Base-by-base conservation (phyloP, 2,888 invertebrate species). In the Heliconius sara region DNA sequence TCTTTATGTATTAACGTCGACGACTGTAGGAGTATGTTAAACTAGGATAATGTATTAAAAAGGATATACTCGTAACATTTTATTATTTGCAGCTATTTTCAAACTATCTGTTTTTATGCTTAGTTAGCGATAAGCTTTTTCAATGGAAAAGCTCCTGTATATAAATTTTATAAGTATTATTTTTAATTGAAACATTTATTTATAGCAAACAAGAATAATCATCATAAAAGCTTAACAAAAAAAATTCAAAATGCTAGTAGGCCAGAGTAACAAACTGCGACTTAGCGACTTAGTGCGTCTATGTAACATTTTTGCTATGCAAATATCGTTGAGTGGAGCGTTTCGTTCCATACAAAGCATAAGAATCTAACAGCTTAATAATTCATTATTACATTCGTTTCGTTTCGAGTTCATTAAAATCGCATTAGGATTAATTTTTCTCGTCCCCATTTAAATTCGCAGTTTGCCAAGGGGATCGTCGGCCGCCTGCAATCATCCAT, bases 361-460 rank as follows among this genome's bases (percentile, higher is more conserved):
- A 91, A 89, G 90, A 90, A 89, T 89, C 89, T 90, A 84, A 89
- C 87, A 89, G 91, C 92, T 94, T 93, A 92, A 89, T 91, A 91
- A 92, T 94, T 94, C 94, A 95, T 94, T 93, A 93, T 89, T 91
- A 90, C 92, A 93, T 93, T 94, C 93, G 90, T 94, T 75, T 93
- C 92, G 92, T 93, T 94, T 92, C 89, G 90, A 91, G 92, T 95
- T 95, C 95, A 95, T 95, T 95, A 95, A 95, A 94, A 95, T 95
- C 95, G 95, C 93, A 95, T 95, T 95, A 95, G 95, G 95, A 95
- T 95, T 95, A 95, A 93, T 95, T 94, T 94, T 95, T 95, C 93
- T 93, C 94, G 92, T 94, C 92, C 94, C 93, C 89, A 89, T 93
- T 95, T 95, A 93, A 94, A 95, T 94, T 95, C 92, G 89, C 91